Conservation (phyloP, 2,797 vertebrate species). For the Tympanoctomys barrerae region DNA sequence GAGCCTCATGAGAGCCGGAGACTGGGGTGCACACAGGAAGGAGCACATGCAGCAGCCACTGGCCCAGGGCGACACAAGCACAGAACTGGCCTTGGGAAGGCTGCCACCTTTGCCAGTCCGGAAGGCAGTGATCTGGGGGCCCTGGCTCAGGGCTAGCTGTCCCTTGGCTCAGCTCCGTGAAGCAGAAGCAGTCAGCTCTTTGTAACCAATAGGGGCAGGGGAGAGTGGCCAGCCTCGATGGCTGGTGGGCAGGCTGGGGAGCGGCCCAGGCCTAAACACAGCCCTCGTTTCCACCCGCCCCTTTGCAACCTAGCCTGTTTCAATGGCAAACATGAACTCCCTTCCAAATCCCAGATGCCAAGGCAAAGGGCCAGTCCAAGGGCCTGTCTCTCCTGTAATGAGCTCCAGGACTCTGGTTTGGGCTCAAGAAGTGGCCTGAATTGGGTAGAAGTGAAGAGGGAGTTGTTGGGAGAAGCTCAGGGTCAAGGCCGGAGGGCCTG, state of each 20-base stretch:
- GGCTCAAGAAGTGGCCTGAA: slow-evolving; percentile 34
- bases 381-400: slow-evolving; percentile 51
- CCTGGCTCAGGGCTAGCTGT: slow-evolving; percentile 55
- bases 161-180: slow-evolving; percentile 57
- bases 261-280: slow-evolving; percentile 42
- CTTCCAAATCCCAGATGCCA: slow-evolving; percentile 58
- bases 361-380: slow-evolving; percentile 60
- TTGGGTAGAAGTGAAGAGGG: neutral
- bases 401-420: slow-evolving; percentile 65
- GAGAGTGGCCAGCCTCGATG: slow-evolving; percentile 61
- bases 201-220: slow-evolving; percentile 76
- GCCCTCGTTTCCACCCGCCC: slow-evolving; percentile 70
- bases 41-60: neutral
- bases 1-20: neutral
- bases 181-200: slow-evolving; percentile 65
- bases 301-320: slow-evolving; percentile 38
- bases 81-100: slow-evolving; percentile 11
- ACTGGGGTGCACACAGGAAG: neutral
- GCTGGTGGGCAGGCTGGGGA: slow-evolving; percentile 60
- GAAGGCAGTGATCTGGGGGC: slow-evolving; percentile 72
- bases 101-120: neutral
- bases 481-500: neutral
- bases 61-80: neutral
- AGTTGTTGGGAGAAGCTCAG: neutral
- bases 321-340: slow-evolving; percentile 53